These are phyloP conservation scores for Listronotus oregonensis DNA, from an alignment of 1,140 invertebrate species.

Conservation along the genomic window DNA sequence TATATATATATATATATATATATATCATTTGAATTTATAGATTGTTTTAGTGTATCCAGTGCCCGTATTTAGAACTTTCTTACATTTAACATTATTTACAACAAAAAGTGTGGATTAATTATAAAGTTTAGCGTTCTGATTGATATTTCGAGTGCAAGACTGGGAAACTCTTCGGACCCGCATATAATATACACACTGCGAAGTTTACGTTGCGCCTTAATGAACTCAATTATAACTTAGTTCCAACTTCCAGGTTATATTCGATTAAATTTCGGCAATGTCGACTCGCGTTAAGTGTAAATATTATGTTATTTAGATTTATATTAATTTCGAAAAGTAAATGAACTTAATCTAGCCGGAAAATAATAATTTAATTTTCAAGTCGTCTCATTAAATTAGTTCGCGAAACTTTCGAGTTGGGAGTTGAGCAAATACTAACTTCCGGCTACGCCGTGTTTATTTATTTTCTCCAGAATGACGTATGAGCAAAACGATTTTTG, in stretches of 20 bases:
- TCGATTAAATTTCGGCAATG: slow-evolving; percentile 38
- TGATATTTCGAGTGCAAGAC: too few species aligned
- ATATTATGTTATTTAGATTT: slow-evolving; percentile 37
- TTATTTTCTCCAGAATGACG: too few species aligned
- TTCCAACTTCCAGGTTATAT: slow-evolving; percentile 26
- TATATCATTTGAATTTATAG: too few species aligned
- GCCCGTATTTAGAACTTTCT: too few species aligned
- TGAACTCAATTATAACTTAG: slow-evolving; percentile 36
- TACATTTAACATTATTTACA: too few species aligned
- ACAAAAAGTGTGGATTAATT: too few species aligned
- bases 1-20: too few species aligned
- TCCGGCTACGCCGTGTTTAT: neutral
- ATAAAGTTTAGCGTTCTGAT: too few species aligned
- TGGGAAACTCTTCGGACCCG: neutral
- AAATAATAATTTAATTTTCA: slow-evolving; percentile 37
- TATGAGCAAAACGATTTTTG: too few species aligned
- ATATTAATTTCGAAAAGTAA: slow-evolving; percentile 39
- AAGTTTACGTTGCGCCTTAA: slow-evolving; percentile 23
- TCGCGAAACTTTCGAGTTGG: slow-evolving; percentile 14
- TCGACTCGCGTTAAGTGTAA: slow-evolving; percentile 36
- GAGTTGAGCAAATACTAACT: slow-evolving; percentile 24
- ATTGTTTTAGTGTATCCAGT: too few species aligned
- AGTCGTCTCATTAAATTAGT: slow-evolving; percentile 37
- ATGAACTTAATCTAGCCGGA: slow-evolving; percentile 37
- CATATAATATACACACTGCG: slow-evolving; percentile 2